Conservation (phyloP, 1,140 invertebrate species). For the Drosophila pseudoobscura region DNA sequence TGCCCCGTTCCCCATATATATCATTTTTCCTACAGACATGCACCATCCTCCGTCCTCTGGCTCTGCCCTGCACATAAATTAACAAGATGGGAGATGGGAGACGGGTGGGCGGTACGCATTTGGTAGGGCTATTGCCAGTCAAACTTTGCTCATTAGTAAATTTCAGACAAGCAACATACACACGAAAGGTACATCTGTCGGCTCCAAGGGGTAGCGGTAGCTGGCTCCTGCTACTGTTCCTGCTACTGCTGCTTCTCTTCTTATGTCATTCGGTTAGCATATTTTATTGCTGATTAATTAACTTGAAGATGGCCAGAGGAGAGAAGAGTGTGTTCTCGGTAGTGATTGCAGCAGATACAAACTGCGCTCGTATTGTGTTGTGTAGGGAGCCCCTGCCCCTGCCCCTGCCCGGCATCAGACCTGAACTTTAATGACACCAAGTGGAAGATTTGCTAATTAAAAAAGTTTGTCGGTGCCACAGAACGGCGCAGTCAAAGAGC, state of each 20-base stretch:
- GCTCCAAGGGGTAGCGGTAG: constrained; percentile 7
- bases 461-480: constrained; percentile 59
- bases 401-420: constrained; percentile 4
- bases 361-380: constrained; percentile 46
- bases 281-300: constrained; percentile 81
- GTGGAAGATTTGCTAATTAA: constrained; percentile 72
- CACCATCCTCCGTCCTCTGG: background rate
- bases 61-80: constrained; percentile 59
- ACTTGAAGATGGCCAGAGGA: constrained; percentile 39
- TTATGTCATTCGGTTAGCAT: constrained; percentile 60
- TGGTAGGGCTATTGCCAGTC: constrained; percentile 39
- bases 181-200: constrained; percentile 23
- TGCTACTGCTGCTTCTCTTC: constrained; percentile 13
- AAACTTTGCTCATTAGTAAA: constrained; percentile 80
- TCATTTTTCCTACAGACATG: constrained; percentile 6
- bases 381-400: constrained; percentile 3
- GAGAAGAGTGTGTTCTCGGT: background rate
- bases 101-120: background rate
- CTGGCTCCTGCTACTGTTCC: constrained; percentile 1
- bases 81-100: constrained; percentile 12
- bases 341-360: background rate
- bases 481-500: background rate
- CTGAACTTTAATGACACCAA: constrained; percentile 59
- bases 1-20: background rate
- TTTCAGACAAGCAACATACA: constrained; percentile 61